These are phyloP conservation scores for Drosophila murphyi DNA, from an alignment of 1,140 invertebrate species.

Conservation along the genomic window DNA sequence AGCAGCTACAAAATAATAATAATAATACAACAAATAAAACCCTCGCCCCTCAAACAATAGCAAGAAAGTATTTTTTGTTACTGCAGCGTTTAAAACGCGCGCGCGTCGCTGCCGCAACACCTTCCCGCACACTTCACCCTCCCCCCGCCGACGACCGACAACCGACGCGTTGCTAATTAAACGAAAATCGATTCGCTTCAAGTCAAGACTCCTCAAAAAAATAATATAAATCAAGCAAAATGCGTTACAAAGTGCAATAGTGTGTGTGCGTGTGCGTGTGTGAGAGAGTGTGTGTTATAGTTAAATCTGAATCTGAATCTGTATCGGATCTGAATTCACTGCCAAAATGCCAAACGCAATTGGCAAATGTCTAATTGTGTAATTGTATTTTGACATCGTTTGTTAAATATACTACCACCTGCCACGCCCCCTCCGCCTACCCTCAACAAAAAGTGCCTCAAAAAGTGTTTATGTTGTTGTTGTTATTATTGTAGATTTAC, in stretches of 20 bases:
- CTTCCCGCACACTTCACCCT: background rate
- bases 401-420: conserved; percentile 1
- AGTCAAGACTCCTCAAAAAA: conserved; percentile 12
- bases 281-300: background rate
- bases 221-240: conserved; percentile 18
- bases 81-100: conserved; percentile 50
- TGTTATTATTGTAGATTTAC: conserved; percentile 25
- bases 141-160: conserved; percentile 13
- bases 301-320: conserved; percentile 16
- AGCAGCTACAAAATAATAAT: conserved; percentile 37
- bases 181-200: conserved; percentile 41
- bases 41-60: conserved; percentile 48
- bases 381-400: conserved; percentile 44
- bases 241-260: conserved; percentile 18
- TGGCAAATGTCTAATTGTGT: conserved; percentile 38
- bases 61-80: conserved; percentile 70
- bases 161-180: conserved; percentile 56
- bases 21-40: conserved; percentile 39
- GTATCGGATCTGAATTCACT: conserved; percentile 29
- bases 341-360: conserved; percentile 50
- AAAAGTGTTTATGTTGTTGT: conserved; percentile 17
- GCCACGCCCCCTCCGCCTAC: conserved; percentile 7
- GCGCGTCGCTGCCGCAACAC: conserved; percentile 31
- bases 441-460: conserved; percentile 17
- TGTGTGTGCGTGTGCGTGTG: conserved; percentile 19